A percentile compares a stretch with the other conserved stretches of the same genome.
Evolutionary conservation across 2,888 invertebrate genomes (phyloP).

Genomic region (Arenicola marina): DNA sequence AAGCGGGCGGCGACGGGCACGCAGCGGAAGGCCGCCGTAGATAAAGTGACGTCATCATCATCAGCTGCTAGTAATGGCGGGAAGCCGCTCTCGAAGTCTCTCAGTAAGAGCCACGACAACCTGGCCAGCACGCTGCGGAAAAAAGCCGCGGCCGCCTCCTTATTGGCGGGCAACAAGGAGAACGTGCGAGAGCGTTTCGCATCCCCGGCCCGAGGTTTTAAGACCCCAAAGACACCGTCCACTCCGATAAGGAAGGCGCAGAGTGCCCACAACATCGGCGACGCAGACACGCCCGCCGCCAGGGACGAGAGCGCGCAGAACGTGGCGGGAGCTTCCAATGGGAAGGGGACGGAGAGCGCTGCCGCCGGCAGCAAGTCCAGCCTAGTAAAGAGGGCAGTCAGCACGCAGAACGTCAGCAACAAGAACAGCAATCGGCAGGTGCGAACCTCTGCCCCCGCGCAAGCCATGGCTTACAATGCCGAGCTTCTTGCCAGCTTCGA

Average conservation of each 20-base stretch:
- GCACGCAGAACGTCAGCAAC: constrained; percentile 58
- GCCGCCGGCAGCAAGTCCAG: constrained; percentile 30
- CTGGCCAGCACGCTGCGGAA: constrained; percentile 47
- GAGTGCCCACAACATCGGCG: constrained; percentile 51
- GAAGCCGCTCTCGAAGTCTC: constrained; percentile 37
- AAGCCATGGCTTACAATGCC: constrained; percentile 60
- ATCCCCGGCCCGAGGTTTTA: constrained; percentile 6
- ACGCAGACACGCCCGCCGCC: constrained; percentile 45
- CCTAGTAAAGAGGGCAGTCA: constrained; percentile 54
- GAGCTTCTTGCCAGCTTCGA: constrained; percentile 60
- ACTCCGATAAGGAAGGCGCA: constrained; percentile 49
- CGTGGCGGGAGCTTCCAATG: too few species aligned
- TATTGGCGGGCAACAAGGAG: constrained; percentile 47
- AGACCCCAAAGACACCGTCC: constrained; percentile 8
- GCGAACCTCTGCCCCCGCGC: constrained; percentile 52
- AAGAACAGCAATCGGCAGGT: constrained; percentile 27
- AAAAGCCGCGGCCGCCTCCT: constrained; percentile 35
- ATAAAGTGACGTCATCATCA: too few species aligned
- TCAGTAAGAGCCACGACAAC: constrained; percentile 58
- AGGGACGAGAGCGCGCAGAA: constrained; percentile 57
- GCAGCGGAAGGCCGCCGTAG: too few species aligned
- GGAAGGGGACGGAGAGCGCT: neutral
- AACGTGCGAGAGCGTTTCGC: constrained; percentile 30
- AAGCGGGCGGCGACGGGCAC: too few species aligned
- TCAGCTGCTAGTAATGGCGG: too few species aligned